Conservation (phyloP, 2,888 invertebrate genomes). For the Invenusta paracnida region DNA sequence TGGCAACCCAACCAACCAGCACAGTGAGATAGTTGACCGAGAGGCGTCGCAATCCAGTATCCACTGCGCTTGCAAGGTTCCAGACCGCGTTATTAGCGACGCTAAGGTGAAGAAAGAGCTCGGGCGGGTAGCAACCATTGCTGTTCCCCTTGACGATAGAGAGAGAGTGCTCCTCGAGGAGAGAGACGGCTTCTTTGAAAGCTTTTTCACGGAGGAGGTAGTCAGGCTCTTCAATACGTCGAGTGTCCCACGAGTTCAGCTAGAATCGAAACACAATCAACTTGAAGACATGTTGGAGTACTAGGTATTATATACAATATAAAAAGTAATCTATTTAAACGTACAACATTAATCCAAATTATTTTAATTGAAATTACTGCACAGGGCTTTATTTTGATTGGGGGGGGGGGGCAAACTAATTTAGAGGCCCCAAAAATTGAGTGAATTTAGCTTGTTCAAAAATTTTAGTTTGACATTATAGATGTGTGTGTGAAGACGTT, state of each 20-base stretch:
- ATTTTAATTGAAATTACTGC: too few species aligned
- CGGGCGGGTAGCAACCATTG: neutral
- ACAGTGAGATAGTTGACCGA: neutral
- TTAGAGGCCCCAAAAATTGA: too few species aligned
- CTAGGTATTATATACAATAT: too few species aligned
- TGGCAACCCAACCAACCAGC: neutral
- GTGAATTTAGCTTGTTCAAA: too few species aligned
- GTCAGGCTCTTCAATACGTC: conserved; percentile 89
- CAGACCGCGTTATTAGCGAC: neutral
- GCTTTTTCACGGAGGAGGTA: conserved; percentile 75
- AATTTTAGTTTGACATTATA: too few species aligned
- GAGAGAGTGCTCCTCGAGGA: conserved; percentile 52
- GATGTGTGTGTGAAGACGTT: too few species aligned
- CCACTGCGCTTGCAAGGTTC: neutral
- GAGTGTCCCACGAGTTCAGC: conserved; percentile 79
- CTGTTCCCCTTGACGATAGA: neutral
- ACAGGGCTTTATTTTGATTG: too few species aligned
- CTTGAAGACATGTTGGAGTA: too few species aligned
- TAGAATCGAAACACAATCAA: too few species aligned
- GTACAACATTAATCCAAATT: too few species aligned
- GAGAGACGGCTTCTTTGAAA: conserved; percentile 68
- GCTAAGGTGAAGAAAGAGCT: neutral
- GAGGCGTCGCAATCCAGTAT: neutral
- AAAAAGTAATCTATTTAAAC: too few species aligned
- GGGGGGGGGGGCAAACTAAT: too few species aligned